Base-by-base conservation (phyloP, 2,797 vertebrate genomes). In the Serranus cabrilla region DNA sequence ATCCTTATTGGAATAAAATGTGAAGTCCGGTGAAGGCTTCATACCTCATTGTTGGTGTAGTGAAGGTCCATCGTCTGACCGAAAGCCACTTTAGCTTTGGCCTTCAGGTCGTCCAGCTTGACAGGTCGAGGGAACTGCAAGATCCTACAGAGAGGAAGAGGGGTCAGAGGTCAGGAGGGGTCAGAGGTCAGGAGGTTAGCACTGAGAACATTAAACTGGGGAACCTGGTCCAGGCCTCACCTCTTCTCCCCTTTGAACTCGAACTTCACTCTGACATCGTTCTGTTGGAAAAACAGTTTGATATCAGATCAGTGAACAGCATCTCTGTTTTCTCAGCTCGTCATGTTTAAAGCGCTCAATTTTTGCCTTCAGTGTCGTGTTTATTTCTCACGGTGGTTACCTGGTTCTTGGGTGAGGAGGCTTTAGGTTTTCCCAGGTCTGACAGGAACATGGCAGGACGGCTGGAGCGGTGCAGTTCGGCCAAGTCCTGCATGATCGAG, bases 401-500 rank as follows among this genome's bases (percentile, higher is more conserved):
- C 98, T 98, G 97, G 86, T 98, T 99, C 94, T 98, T 98, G 84
- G 98, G 97, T 0, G 97, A 98, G 57, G 96, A 95, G 85, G 95
- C 95, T 92, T 99, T 99, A 89, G 96, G 92, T 92, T 97, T 98
- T 78, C 93, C 95, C 74, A 96, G 90, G 93, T 99, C 98, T 68
- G 97, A 92, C 87, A 96, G 92, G 73, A 96, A 94, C 87, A 95
- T 88, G 67, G 94, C 95, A 86, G 98, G 97, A 90, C 97, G 95
- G 91, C 97, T 98, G 68, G 97, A 97, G 87, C 97, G 99, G 83
- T 99, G 98, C 86, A 99, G 96, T 89, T 97, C 98, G 84, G 95
- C 97, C 96, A 99, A 93, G 93, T 99, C 98, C 95, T 99, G 97
- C 97, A 99, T 98, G 95, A 99, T 99, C 61, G 98, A 99, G 89